Evolutionary conservation across 2,113 vertebrate species (phyloP), one percentile per base, ranked within the genome.

Genomic region (Poecile atricapillus): DNA sequence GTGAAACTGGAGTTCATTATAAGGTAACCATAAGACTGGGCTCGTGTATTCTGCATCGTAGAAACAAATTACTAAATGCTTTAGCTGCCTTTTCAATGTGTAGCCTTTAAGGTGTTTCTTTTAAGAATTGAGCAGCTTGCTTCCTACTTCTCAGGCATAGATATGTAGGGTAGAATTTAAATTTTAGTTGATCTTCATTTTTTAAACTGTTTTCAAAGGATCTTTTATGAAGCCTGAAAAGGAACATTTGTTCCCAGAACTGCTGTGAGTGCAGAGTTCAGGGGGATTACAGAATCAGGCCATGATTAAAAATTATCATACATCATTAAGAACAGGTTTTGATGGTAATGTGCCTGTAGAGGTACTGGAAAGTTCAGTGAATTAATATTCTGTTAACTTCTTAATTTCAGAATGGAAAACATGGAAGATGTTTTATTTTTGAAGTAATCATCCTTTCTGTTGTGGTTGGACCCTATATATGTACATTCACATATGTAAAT

Each of bases 401-500:
- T 55, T 77, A 0, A 43, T 59, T 84, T 90, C 18, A 31, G 18
- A 60, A 44, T 12, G 10, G 21, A 70, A 43, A 60, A 68, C 7
- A 39, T 78, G 30, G 14, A 74, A 58, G 25, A 5, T 28, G 4
- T 23, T 77, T 58, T 50, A 18, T 35, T 71, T 92, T 79, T 69
- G 2, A 59, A 33, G 5, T 43, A 9, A 20, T 41, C 0, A 0
- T 59, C 12, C 15, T 21, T 78, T 75, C 21, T 78, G 10, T 37
- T 8, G 10, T 33, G 52, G 19, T 39, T 75, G 3, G 20, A 30
- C 18, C 46, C 62, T 39, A 20, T 15, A 13, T 11, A 6, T 23
- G 13, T 33, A 5, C 4, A 5, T 33, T 37, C 2, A 15, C 15
- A 3, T 4, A 7, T 18, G 2, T n/a, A 39, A 24, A 14, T n/a